Conservation (phyloP, 2,113 vertebrate species). For the Alosa alosa region DNA sequence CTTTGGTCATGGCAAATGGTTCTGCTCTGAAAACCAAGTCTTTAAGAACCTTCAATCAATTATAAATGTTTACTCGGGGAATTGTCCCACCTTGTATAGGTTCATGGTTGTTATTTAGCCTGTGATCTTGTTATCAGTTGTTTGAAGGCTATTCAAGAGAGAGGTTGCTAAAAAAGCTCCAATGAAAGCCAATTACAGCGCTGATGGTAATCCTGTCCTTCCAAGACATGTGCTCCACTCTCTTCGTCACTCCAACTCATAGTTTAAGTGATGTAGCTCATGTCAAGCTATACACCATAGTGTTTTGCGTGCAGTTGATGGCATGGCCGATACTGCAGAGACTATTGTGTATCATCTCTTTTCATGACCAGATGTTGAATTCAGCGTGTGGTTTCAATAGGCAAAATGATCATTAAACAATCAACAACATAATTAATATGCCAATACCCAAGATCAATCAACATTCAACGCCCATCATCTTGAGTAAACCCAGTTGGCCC, state of each 20-base stretch:
- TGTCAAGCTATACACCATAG: neutral
- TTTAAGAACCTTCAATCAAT: neutral
- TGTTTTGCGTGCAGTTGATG: neutral
- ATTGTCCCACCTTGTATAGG: neutral
- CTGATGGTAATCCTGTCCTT: constrained; percentile 58
- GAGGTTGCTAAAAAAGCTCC: constrained; percentile 52
- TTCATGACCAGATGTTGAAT: neutral
- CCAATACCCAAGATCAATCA: no score
- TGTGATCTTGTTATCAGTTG: constrained; percentile 33
- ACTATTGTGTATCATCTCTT: no score
- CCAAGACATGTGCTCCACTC: constrained; percentile 16
- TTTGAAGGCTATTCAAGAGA: constrained; percentile 35
- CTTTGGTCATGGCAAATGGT: neutral
- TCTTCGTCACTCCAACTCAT: neutral
- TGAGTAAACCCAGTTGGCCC: no score
- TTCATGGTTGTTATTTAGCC: constrained; percentile 24
- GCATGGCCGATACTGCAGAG: neutral
- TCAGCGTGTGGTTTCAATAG: neutral
- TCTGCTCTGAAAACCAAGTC: neutral
- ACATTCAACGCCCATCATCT: no score
- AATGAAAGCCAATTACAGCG: constrained; percentile 69
- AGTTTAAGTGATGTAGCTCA: neutral
- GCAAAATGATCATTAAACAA: neutral
- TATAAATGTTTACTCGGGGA: neutral
- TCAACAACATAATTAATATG: no score